Percentiles rank a stretch among this genome's conserved stretches.
phyloP scores from a whole-genome alignment of 92 coral and sea anemone species.

The Nematostella vectensis region DNA sequence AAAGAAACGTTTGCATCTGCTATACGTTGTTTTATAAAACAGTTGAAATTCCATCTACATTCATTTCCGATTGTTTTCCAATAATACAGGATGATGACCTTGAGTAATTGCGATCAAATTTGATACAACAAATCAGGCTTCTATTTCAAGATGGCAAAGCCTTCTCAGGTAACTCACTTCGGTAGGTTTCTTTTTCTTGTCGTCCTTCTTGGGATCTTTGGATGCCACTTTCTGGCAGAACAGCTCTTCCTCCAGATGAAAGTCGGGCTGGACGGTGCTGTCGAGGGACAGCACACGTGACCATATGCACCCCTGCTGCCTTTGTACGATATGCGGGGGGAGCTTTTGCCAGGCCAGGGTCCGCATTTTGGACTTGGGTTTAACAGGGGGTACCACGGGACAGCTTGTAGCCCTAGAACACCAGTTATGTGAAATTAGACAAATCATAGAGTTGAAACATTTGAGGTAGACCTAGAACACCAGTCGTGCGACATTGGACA shows the following conservation, averaged over 20 bases:
- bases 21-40: too few relatives aligned
- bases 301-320: constrained; percentile 84
- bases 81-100: too few relatives aligned
- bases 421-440: too few relatives aligned
- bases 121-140: too few relatives aligned
- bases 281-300: constrained; percentile 66
- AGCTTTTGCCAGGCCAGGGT: constrained; percentile 94
- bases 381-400: constrained; percentile 70
- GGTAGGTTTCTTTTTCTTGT: constrained; percentile 64
- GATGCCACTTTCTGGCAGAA: constrained; percentile 85
- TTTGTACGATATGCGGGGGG: constrained; percentile 79
- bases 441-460: too few relatives aligned
- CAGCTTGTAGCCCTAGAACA: constrained; percentile 29
- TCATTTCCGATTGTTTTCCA: too few relatives aligned
- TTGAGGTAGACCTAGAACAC: too few relatives aligned
- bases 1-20: too few relatives aligned
- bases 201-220: constrained; percentile 36
- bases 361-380: constrained; percentile 82
- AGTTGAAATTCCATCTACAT: too few relatives aligned
- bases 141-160: too few relatives aligned
- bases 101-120: too few relatives aligned
- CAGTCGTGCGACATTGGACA: too few relatives aligned
- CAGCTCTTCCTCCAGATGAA: constrained; percentile 80
- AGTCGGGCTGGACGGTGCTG: constrained; percentile 78
- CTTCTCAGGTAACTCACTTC: constrained; percentile 83